These are phyloP conservation scores for Coturnix japonica DNA, from an alignment of 2,113 vertebrate species.

Conservation along the genomic window DNA sequence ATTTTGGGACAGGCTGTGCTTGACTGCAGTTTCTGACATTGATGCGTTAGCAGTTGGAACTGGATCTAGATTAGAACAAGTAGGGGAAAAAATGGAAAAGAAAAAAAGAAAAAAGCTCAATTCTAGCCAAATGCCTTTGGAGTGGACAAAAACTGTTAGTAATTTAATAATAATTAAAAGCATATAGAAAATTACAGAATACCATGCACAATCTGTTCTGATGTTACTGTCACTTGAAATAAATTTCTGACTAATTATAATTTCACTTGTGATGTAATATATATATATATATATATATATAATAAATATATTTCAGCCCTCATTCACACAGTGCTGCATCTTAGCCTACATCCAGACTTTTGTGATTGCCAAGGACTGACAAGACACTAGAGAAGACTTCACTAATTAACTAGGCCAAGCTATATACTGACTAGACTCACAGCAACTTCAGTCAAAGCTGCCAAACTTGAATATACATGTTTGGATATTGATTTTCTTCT, in stretches of 20 bases:
- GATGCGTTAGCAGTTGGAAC: conserved; percentile 78
- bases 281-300: not conserved
- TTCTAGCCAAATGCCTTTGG: conserved; percentile 53
- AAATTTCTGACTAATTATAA: conserved; percentile 33
- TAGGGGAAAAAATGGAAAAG: conserved; percentile 31
- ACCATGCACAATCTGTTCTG: conserved; percentile 30
- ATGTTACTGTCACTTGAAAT: not conserved
- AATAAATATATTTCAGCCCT: conserved; percentile 6
- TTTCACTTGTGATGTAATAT: conserved; percentile 51
- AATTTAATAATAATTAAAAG: conserved; percentile 74
- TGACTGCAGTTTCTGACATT: conserved; percentile 82
- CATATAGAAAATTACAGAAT: conserved; percentile 47
- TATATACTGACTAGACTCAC: conserved; percentile 56
- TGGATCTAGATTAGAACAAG: conserved; percentile 62
- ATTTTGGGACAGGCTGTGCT: conserved; percentile 81
- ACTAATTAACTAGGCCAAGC: conserved; percentile 74
- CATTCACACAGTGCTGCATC: conserved; percentile 50
- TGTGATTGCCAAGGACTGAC: conserved; percentile 71
- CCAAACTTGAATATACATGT: conserved; percentile 31
- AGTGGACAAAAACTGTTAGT: conserved; percentile 67
- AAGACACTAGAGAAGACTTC: conserved; percentile 67
- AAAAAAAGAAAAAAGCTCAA: not conserved
- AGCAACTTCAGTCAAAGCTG: conserved; percentile 41
- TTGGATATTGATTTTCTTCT: conserved; percentile 27
- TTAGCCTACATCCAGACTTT: conserved; percentile 64